Evolutionary conservation across 2,888 invertebrate genomes (phyloP), one percentile per base, ranked within the genome.

Genomic region (Conomelus anceps): DNA sequence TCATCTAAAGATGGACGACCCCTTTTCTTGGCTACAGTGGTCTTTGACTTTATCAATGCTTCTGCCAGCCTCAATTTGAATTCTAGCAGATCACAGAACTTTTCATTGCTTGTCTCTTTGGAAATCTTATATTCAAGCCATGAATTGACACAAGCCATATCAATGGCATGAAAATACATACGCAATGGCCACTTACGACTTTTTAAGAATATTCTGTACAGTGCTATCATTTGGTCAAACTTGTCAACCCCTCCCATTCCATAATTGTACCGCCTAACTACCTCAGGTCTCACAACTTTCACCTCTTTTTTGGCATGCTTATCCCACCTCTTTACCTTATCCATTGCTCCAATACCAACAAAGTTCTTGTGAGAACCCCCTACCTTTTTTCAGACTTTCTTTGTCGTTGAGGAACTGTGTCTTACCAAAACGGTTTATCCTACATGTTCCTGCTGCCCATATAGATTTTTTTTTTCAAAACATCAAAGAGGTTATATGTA

Each of bases 401-500:
- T 63, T 63, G 7, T 63, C 63, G 3, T 7, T 13, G 1, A 34
- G 34, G 13, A 34, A 17, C 9, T 7, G 41, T 1, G 22, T 22
- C 9, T 41, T 89, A 24, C 87, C 87, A 84, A 91, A 91, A 86
- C 91, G 89, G 85, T 90, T 89, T 29, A 91, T 9, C 89, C 90
- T 88, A 23, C 90, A 84, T 13, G 91, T 91, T 87, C 90, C 90
- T 24, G 89, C 89, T 85, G 91, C 90, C 23, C 86, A 85, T 23
- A 91, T 90, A 24, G 63, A 22, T 20, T 89, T 88, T 63, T n/a
- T 88, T 17, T 88, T 89, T 24, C n/a, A 91, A 85, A 84, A 88
- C 89, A 24, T 91, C 87, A 87, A 91, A 90, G 88, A 91, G 89
- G 29, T 90, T 87, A 88, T 90, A 91, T 0, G 91, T 88, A 13